Percentiles rank a stretch among this genome's conserved stretches.
Conservation (phyloP, 2,113 vertebrate species). For the Melanostigma gelatinosum region DNA sequence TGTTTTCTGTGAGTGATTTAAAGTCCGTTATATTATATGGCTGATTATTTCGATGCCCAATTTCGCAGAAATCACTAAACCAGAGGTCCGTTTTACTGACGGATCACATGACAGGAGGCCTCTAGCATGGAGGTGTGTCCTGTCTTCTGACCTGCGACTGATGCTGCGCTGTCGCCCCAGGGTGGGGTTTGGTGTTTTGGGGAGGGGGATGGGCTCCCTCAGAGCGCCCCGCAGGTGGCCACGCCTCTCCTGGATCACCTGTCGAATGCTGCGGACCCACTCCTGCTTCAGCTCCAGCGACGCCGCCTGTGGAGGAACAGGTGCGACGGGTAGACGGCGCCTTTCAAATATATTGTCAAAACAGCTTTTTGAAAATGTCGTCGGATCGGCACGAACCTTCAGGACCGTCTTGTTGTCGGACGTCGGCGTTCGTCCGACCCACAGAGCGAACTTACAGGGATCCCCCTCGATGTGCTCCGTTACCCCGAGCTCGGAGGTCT, state of each 20-base stretch:
- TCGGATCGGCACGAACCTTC: conserved; percentile 82
- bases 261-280: conserved; percentile 97
- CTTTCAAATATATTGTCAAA: too few relatives aligned
- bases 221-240: conserved; percentile 97
- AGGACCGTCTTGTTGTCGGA: conserved; percentile 99
- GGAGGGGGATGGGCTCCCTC: conserved; percentile 96
- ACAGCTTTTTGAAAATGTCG: too few relatives aligned
- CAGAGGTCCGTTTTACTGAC: too few relatives aligned
- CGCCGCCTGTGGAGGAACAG: conserved; percentile 84
- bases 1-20: too few relatives aligned
- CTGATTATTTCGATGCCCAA: too few relatives aligned
- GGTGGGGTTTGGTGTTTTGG: conserved; percentile 91
- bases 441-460: conserved; percentile 97
- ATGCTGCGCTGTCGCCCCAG: conserved; percentile 91
- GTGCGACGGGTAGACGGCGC: background rate
- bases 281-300: conserved; percentile 98
- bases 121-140: background rate
- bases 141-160: conserved; percentile 88
- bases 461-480: conserved; percentile 99
- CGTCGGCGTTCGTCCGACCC: conserved; percentile 97
- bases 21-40: too few relatives aligned
- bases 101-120: too few relatives aligned
- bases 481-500: conserved; percentile 98
- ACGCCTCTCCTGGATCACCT: conserved; percentile 98
- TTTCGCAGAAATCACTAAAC: too few relatives aligned